Evolutionary conservation across 2,888 invertebrate species (phyloP).

Genomic region (Hermodice carunculata): DNA sequence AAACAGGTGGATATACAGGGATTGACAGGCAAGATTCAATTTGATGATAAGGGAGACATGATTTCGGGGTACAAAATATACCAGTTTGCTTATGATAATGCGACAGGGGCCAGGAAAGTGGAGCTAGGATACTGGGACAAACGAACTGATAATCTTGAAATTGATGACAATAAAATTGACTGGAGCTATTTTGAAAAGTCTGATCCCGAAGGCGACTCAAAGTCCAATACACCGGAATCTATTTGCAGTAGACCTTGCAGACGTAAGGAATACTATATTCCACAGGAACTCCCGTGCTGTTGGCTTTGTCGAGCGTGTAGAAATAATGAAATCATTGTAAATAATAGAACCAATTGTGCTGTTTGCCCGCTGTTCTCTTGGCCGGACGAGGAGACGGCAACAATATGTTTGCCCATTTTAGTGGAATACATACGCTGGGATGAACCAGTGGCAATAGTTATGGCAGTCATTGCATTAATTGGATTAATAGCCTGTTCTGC

Average conservation of each 20-base stretch:
- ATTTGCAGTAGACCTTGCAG: slow-evolving; percentile 35
- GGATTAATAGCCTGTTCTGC: neutral
- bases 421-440: slow-evolving; percentile 13
- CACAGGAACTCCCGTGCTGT: slow-evolving; percentile 23
- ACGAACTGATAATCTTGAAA: neutral
- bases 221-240: slow-evolving; percentile 20
- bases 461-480: slow-evolving; percentile 6
- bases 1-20: slow-evolving; percentile 45
- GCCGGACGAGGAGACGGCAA: slow-evolving; percentile 24
- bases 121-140: neutral
- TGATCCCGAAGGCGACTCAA: neutral
- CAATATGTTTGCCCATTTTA: slow-evolving; percentile 12
- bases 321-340: slow-evolving; percentile 32
- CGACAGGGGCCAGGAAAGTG: neutral
- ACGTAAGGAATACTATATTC: slow-evolving; percentile 19
- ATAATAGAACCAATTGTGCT: slow-evolving; percentile 28
- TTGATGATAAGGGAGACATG: slow-evolving; percentile 52
- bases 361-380: slow-evolving; percentile 27
- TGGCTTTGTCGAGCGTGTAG: slow-evolving; percentile 38
- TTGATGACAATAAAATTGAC: neutral
- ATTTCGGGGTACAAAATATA: slow-evolving; percentile 48
- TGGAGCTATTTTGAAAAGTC: slow-evolving; percentile 1
- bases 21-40: slow-evolving; percentile 44
- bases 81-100: no score
- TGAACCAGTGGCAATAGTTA: slow-evolving; percentile 6